These are phyloP conservation scores for Botia kubotai DNA, from an alignment of 2,797 vertebrate genomes.

Conservation along the genomic window DNA sequence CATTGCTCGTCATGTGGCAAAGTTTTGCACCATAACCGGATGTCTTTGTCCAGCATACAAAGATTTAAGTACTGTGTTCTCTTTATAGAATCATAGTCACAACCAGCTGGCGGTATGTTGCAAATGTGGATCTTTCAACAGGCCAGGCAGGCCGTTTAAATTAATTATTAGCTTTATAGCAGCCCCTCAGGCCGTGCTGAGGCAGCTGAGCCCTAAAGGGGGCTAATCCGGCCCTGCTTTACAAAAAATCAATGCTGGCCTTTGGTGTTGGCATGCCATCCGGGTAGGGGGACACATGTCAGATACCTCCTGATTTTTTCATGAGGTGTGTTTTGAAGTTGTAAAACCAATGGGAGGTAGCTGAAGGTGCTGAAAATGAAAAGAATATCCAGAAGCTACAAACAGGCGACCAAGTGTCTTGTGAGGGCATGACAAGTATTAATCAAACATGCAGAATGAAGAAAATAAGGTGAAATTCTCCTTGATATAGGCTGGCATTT, in stretches of 20 bases:
- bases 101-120: conserved; percentile 71
- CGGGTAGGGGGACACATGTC: conserved; percentile 82
- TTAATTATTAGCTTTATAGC: conserved; percentile 91
- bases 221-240: conserved; percentile 83
- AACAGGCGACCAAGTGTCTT: conserved; percentile 70
- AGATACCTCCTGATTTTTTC: conserved; percentile 83
- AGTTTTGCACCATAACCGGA: too few relatives aligned
- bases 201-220: conserved; percentile 87
- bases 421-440: conserved; percentile 59
- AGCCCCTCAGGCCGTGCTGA: conserved; percentile 82
- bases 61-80: conserved; percentile 52
- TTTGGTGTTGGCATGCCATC: conserved; percentile 80
- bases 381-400: conserved; percentile 77
- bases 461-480: conserved; percentile 10
- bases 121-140: conserved; percentile 76
- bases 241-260: conserved; percentile 89
- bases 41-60: conserved; percentile 49
- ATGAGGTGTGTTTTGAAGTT: conserved; percentile 83
- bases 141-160: conserved; percentile 82
- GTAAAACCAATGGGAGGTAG: conserved; percentile 80
- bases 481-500: conserved; percentile 24
- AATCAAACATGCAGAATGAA: conserved; percentile 43
- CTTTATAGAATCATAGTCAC: conserved; percentile 60
- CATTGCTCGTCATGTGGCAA: too few relatives aligned
- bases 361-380: conserved; percentile 83